Base-by-base conservation (phyloP, 2,888 invertebrate genomes). In the Cataglyphis livida region DNA sequence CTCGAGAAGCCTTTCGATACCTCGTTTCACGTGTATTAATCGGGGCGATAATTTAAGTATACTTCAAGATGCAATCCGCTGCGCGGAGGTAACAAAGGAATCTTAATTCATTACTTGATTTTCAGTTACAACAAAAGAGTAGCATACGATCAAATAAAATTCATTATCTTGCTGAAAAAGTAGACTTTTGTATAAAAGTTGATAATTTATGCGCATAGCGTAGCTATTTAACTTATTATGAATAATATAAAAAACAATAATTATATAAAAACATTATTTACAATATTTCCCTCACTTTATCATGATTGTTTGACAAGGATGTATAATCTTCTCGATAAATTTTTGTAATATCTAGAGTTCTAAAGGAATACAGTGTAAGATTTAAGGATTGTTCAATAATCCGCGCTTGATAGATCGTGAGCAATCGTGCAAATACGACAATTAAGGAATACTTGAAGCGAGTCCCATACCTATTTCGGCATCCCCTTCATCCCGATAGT, bases 341-440 rank as follows among this genome's bases (percentile, higher is more conserved):
- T 44, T 15, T 15, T n/a, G 12, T 21, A 18, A 5, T 66, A 41
- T 59, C 21, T 15, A n/a, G 7, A 59, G 44, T 32, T 59, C 32
- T 15, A n/a, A 4, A 59, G 44, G 1, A 10, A 25, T 28, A 21
- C 18, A 21, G 15, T 4, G 1, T 4, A 7, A 48, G 25, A 35
- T 61, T 59, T 7, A 48, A 32, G 35, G 32, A 48, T 57, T 28
- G 21, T 68, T 25, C 10, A 44, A 68, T 15, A 71, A 21, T 68
- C 3, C 32, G 32, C 32, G 32, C 12, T 0, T 15, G 12, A 44
- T 44, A 44, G 44, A 15, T 89, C 79, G 78, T 81, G 59, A 85
- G 75, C 82, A 84, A 83, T 86, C 66, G 81, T 84, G 38, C 54
- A 62, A 85, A 83, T 79, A 85, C 79, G 84, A 89, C 89, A 87